Percentiles rank a stretch among this genome's conserved stretches.
These are phyloP conservation scores for Yponomeuta malinellus DNA, from an alignment of 2,888 invertebrate genomes.

Conservation along the genomic window DNA sequence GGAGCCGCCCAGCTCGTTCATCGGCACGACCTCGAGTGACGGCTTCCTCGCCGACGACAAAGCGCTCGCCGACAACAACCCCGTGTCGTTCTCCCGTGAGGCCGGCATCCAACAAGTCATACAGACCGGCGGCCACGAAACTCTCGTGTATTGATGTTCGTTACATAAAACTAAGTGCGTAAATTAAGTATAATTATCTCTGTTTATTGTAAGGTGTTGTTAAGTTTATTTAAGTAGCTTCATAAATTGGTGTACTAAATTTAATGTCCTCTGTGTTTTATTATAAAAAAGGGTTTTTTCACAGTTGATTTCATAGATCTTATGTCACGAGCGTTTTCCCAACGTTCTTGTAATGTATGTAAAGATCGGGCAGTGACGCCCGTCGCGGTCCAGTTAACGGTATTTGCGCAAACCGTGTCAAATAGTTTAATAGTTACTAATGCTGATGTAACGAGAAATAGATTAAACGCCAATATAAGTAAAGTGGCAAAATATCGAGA, in stretches of 20 bases:
- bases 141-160: slow-evolving; percentile 43
- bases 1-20: slow-evolving; percentile 37
- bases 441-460: slow-evolving; percentile 3
- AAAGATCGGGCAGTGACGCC: background rate
- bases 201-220: no score
- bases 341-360: background rate
- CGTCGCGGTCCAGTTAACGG: background rate
- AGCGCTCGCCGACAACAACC: slow-evolving; percentile 36
- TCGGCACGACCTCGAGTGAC: slow-evolving; percentile 33
- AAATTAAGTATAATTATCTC: no score
- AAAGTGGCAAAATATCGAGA: background rate
- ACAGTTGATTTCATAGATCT: no score
- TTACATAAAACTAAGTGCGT: background rate
- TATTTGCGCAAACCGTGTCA: background rate
- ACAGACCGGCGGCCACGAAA: slow-evolving; percentile 54
- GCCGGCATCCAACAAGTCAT: slow-evolving; percentile 57
- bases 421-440: background rate
- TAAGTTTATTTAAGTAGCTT: no score
- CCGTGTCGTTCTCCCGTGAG: slow-evolving; percentile 52
- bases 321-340: no score
- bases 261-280: no score
- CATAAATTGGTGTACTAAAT: no score
- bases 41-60: slow-evolving; percentile 34
- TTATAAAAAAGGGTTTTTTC: no score
- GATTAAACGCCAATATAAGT: background rate